Conservation (phyloP, 2,888 invertebrate genomes). For the Dicranocentrus wangi region DNA sequence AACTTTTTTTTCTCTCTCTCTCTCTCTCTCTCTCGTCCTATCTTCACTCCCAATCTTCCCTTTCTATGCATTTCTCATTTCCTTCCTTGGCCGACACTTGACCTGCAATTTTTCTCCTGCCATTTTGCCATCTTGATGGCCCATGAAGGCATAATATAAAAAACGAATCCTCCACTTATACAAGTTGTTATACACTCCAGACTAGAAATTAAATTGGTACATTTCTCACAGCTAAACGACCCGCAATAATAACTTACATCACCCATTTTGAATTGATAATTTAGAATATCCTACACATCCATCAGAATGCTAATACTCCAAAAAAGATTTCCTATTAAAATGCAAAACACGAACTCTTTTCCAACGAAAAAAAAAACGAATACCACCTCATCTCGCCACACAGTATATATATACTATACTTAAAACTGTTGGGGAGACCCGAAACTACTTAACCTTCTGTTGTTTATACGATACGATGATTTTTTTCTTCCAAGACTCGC, state of each 20-base stretch:
- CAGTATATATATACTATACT: no score
- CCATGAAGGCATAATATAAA: conserved; percentile 31
- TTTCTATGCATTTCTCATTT: conserved; percentile 41
- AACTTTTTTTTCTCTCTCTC: neutral
- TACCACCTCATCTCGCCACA: no score
- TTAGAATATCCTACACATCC: conserved; percentile 35
- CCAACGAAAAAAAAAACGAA: conserved; percentile 7
- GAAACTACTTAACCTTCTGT: no score
- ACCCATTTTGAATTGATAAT: conserved; percentile 48
- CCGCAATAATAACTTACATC: conserved; percentile 49
- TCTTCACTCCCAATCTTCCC: neutral
- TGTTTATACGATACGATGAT: no score
- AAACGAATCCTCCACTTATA: neutral
- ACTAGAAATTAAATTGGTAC: conserved; percentile 20
- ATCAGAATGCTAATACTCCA: conserved; percentile 52
- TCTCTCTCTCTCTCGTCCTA: neutral
- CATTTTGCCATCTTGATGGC: conserved; percentile 6
- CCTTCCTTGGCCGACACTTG: conserved; percentile 45
- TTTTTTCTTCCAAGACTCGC: no score
- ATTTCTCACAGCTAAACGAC: conserved; percentile 53
- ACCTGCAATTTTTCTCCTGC: conserved; percentile 50
- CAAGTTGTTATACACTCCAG: neutral
- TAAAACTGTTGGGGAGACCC: no score
- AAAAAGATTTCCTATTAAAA: conserved; percentile 40
- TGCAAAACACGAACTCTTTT: conserved; percentile 50